These are phyloP conservation scores for Sander lucioperca DNA, from an alignment of 2,113 vertebrate species.

Conservation along the genomic window DNA sequence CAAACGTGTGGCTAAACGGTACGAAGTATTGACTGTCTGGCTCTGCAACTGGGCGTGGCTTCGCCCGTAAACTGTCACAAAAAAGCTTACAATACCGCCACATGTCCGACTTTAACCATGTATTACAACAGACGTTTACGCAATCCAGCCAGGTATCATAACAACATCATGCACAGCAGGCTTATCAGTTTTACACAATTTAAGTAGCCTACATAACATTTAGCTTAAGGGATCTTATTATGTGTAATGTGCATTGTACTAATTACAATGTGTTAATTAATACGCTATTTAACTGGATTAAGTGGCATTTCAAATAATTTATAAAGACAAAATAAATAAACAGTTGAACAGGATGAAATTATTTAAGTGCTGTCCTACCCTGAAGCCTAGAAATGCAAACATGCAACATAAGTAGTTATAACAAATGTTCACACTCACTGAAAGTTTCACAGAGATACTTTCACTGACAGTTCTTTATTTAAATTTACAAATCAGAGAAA, in stretches of 20 bases:
- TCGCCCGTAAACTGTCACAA: background rate
- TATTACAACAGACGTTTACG: background rate
- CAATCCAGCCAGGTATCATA: background rate
- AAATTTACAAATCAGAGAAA: slow-evolving; percentile 15
- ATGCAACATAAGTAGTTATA: background rate
- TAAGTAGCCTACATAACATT: background rate
- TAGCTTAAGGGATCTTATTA: background rate
- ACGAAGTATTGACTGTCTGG: no score
- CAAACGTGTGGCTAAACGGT: background rate
- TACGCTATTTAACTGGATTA: background rate
- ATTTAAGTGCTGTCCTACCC: background rate
- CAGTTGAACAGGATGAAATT: background rate
- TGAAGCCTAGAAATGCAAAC: background rate
- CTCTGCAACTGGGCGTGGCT: no score
- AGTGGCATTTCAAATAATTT: background rate
- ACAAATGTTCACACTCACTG: background rate
- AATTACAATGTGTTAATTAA: background rate
- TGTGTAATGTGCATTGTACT: background rate
- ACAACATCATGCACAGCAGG: no score
- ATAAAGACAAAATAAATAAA: background rate
- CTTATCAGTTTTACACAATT: background rate
- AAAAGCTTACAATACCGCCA: background rate
- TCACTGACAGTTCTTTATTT: slow-evolving; percentile 27
- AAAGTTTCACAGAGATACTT: background rate
- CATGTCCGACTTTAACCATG: no score